These are phyloP conservation scores for Chroicocephalus ridibundus DNA, from an alignment of 2,113 vertebrate species.

Conservation along the genomic window DNA sequence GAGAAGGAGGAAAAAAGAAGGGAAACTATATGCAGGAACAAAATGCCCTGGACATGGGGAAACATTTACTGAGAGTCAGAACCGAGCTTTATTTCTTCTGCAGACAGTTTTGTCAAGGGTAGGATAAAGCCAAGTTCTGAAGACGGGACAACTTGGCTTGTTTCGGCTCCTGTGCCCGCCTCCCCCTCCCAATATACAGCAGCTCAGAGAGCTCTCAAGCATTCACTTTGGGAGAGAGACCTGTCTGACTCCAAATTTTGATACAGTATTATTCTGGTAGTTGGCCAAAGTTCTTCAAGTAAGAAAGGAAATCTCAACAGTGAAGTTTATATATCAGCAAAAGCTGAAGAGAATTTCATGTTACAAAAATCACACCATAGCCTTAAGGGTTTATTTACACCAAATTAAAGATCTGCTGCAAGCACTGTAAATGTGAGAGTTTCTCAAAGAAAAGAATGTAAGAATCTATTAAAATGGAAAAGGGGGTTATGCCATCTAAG, in stretches of 20 bases:
- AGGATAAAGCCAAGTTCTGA: not conserved
- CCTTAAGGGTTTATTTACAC: not conserved
- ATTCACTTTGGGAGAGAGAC: not conserved
- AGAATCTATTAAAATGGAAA: not conserved
- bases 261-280: not conserved
- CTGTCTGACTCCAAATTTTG: not conserved
- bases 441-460: not conserved
- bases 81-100: not conserved
- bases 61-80: not conserved
- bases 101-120: not conserved
- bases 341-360: not conserved
- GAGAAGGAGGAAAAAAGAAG: not conserved
- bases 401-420: not conserved
- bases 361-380: not conserved
- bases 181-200: not conserved
- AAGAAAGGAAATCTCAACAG: not conserved
- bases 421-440: not conserved
- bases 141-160: not conserved
- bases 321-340: not conserved
- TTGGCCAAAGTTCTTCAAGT: not conserved
- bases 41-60: not conserved
- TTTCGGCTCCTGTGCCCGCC: rapidly evolving
- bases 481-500: not conserved
- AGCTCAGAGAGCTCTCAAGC: not conserved
- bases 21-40: not conserved